Evolutionary conservation across 1,140 invertebrate genomes (phyloP).

Genomic region (Aporrectodea caliginosa): DNA sequence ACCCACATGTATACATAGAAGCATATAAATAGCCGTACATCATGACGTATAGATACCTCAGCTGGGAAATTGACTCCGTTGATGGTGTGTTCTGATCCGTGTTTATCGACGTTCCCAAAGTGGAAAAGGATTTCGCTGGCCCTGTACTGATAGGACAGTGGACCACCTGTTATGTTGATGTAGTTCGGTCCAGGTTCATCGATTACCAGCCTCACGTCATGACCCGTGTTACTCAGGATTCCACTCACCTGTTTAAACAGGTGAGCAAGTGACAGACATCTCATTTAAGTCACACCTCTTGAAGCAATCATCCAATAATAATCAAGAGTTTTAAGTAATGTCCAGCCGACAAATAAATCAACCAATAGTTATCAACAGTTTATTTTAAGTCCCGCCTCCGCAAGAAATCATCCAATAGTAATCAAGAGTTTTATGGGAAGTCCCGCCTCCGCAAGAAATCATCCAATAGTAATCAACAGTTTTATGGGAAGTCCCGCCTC

Average conservation of each 20-base stretch:
- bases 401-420: too few species aligned
- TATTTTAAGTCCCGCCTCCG: too few species aligned
- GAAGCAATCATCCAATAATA: too few species aligned
- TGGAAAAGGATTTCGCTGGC: constrained; percentile 74
- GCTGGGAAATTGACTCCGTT: constrained; percentile 86
- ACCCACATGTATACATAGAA: neutral
- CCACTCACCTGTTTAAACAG: constrained; percentile 68
- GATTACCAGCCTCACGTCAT: constrained; percentile 85
- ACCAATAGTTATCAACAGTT: too few species aligned
- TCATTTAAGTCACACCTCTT: too few species aligned
- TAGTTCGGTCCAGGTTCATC: constrained; percentile 70
- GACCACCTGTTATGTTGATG: constrained; percentile 85
- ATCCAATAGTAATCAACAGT: too few species aligned
- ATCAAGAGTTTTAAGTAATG: too few species aligned
- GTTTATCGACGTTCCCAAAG: constrained; percentile 83
- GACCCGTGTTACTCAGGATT: constrained; percentile 82
- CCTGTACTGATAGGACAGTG: constrained; percentile 84
- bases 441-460: too few species aligned
- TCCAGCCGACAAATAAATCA: too few species aligned
- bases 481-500: too few species aligned
- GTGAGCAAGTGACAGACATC: too few species aligned
- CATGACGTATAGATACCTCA: constrained; percentile 63
- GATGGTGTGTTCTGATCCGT: constrained; percentile 89
- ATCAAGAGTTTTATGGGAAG: too few species aligned
- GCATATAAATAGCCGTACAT: neutral